Evolutionary conservation across 2,888 invertebrate genomes (phyloP).

Genomic region (Cyclophora punctaria): DNA sequence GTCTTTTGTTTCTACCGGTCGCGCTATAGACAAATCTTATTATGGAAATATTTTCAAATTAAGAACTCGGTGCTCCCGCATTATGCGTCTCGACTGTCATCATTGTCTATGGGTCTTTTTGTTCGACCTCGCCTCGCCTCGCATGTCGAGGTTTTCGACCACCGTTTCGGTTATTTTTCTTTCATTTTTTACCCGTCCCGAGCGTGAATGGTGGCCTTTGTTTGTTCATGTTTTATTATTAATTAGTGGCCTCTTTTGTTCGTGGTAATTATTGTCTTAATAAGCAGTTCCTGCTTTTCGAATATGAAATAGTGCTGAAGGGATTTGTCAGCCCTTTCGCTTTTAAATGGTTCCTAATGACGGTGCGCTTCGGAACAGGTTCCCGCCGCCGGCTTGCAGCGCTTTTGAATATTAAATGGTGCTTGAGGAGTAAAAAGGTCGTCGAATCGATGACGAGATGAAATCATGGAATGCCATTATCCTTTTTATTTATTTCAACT

Average conservation of each 20-base stretch:
- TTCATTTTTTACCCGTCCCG: conserved; percentile 64
- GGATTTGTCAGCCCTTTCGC: conserved; percentile 56
- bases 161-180: conserved; percentile 69
- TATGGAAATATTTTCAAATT: conserved; percentile 75
- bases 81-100: conserved; percentile 72
- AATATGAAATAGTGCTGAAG: conserved; percentile 53
- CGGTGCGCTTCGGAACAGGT: conserved; percentile 33
- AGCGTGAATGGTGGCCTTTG: conserved; percentile 70
- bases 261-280: conserved; percentile 75
- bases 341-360: conserved; percentile 48
- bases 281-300: conserved; percentile 72
- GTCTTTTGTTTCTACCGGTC: conserved; percentile 64
- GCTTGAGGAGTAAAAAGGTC: background rate
- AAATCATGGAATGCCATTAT: background rate
- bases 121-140: conserved; percentile 62
- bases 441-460: background rate
- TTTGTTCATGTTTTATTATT: conserved; percentile 75
- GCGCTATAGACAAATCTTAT: conserved; percentile 74
- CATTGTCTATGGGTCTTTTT: conserved; percentile 73
- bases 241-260: conserved; percentile 73
- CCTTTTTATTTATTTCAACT: background rate
- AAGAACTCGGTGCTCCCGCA: conserved; percentile 70
- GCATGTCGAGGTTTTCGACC: conserved; percentile 73
- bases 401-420: conserved; percentile 1
- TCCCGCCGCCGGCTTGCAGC: conserved; percentile 14